Evolutionary conservation across 2,888 invertebrate genomes (phyloP).

Genomic region (Cosmia trapezina): DNA sequence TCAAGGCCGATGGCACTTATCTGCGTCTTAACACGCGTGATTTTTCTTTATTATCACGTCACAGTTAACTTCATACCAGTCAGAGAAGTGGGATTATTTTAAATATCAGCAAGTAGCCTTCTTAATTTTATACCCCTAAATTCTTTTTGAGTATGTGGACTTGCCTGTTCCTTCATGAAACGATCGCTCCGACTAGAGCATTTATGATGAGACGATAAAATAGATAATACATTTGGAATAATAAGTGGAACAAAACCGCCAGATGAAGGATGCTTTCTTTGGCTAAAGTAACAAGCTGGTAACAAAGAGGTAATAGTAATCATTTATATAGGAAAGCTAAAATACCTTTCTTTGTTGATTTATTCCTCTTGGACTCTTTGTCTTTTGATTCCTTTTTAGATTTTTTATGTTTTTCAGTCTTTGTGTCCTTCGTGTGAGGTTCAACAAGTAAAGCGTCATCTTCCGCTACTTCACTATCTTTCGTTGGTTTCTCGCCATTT

Average conservation of each 20-base stretch:
- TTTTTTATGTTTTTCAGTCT: slow-evolving; percentile 89
- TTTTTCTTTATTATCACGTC: too few species aligned
- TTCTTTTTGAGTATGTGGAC: too few species aligned
- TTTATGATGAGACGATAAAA: too few species aligned
- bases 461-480: slow-evolving; percentile 71
- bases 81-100: too few species aligned
- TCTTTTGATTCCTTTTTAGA: slow-evolving; percentile 85
- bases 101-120: too few species aligned
- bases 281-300: neutral
- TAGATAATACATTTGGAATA: neutral
- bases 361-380: slow-evolving; percentile 86
- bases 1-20: too few species aligned
- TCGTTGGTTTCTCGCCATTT: slow-evolving; percentile 82
- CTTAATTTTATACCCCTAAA: too few species aligned
- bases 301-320: neutral
- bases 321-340: neutral
- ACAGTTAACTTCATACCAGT: too few species aligned
- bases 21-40: too few species aligned
- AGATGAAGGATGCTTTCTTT: neutral
- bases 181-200: too few species aligned
- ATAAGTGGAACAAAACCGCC: neutral
- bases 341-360: slow-evolving; percentile 85
- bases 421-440: slow-evolving; percentile 74
- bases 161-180: too few species aligned
- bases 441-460: slow-evolving; percentile 65